Evolutionary conservation across 2,888 invertebrate species (phyloP).

Genomic region (Machimus rusticus): DNA sequence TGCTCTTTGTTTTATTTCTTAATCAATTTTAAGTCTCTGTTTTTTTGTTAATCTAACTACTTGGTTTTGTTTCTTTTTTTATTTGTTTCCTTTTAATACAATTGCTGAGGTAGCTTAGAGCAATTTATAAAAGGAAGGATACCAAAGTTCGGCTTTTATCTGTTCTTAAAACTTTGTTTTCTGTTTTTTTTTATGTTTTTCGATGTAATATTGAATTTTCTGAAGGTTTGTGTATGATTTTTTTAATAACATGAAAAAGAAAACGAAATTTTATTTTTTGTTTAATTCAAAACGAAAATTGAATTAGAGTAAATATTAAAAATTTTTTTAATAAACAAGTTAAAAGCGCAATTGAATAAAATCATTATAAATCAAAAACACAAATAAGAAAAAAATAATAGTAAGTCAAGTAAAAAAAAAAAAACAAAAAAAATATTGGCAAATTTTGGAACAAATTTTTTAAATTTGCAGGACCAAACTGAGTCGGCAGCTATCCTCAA

Average conservation of each 20-base stretch:
- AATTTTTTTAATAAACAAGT: neutral
- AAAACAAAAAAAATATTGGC: slow-evolving; percentile 49
- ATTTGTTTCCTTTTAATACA: neutral
- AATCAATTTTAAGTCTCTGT: neutral
- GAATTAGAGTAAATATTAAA: neutral
- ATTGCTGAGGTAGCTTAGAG: neutral
- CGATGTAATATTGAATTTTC: neutral
- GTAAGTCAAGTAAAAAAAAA: slow-evolving; percentile 43
- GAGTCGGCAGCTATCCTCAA: slow-evolving; percentile 99
- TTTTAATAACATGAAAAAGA: neutral
- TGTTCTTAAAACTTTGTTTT: neutral
- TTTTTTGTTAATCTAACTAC: neutral
- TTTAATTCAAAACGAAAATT: neutral
- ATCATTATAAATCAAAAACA: slow-evolving; percentile 35
- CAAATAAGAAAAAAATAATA: neutral
- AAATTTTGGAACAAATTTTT: slow-evolving; percentile 55
- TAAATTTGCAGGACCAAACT: slow-evolving; percentile 79
- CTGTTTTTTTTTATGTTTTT: neutral
- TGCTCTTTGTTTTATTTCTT: slow-evolving; percentile 27
- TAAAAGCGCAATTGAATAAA: neutral
- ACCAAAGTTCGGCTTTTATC: neutral
- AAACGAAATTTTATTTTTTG: neutral
- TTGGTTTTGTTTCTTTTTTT: neutral
- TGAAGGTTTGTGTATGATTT: neutral
- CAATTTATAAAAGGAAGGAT: neutral